These are phyloP conservation scores for Arrhamphus sclerolepis DNA, from an alignment of 2,797 vertebrate species.

Conservation along the genomic window DNA sequence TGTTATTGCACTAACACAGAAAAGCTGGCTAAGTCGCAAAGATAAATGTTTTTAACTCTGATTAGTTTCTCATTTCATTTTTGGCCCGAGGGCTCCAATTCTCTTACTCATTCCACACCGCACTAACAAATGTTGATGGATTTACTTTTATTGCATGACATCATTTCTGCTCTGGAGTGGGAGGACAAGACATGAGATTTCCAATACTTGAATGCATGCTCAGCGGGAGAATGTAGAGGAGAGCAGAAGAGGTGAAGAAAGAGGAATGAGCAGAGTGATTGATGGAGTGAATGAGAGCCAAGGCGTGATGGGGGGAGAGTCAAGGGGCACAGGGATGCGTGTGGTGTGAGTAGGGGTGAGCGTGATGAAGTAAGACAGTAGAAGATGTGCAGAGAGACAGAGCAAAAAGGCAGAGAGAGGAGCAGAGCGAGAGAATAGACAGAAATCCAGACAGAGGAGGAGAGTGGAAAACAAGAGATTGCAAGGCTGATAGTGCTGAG, in stretches of 20 bases:
- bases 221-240: constrained; percentile 29
- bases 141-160: constrained; percentile 64
- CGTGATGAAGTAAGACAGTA: constrained; percentile 71
- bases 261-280: constrained; percentile 61
- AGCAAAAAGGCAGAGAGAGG: constrained; percentile 19
- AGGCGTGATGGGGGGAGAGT: constrained; percentile 57
- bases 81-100: constrained; percentile 43
- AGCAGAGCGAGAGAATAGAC: constrained; percentile 18
- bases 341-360: constrained; percentile 56
- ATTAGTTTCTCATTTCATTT: constrained; percentile 63
- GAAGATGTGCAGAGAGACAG: constrained; percentile 49
- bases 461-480: constrained; percentile 54
- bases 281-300: constrained; percentile 65
- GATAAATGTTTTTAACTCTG: constrained; percentile 62
- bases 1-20: constrained; percentile 29
- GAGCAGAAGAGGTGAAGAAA: constrained; percentile 53
- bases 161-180: constrained; percentile 50
- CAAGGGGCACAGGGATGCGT: constrained; percentile 60
- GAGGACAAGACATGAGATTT: constrained; percentile 61
- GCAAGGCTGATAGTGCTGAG: constrained; percentile 44
- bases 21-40: constrained; percentile 42
- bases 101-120: constrained; percentile 35
- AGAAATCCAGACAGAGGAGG: constrained; percentile 24
- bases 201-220: constrained; percentile 43
- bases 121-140: constrained; percentile 63